Evolutionary conservation across 1,140 invertebrate species (phyloP), one percentile per base, ranked within the genome.

Genomic region (Atopsyche davidsoni): DNA sequence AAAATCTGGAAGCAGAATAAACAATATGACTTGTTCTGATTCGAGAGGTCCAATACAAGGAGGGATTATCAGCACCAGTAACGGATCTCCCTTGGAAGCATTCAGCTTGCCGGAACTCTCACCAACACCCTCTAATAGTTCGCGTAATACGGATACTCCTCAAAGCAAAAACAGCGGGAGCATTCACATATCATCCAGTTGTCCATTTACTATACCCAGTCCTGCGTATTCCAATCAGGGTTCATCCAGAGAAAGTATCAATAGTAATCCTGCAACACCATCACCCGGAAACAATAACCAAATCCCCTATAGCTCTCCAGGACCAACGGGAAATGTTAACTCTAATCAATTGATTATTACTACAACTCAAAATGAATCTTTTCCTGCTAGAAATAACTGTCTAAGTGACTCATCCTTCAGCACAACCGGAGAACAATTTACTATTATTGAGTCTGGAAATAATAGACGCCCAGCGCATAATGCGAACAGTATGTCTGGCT

Each of bases 61-160:
- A 11, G 83, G 82, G 1, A 79, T 83, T 6, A 80, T 87, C 3
- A 85, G 82, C 58, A 86, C 85, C 1, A 86, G 83, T 64, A 82
- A 85, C 57, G 80, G 82, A 11, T 83, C 81, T 4, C 79, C 80
- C 0, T 70, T 78, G 10, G 79, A 82, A 45, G 77, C 71, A 2
- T 56, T 71, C 36, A 64, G 65, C 38, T 70, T 63, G 2, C 74
- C 64, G 7, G 69, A 73, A 53, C 71, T 72, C 3, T 75, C 76
- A 13, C 75, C 75, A 1, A 73, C 75, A 25, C 58, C 69, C 22
- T 71, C 70, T 2, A 73, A 67, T 43, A 67, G 68, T 42, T 73
- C 70, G 3, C 44, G 71, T 21, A 69, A 59, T 59, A 68, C 72
- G 2, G 65, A 75, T 46, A 69, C 72, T 4, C 72, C 69, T 28